phyloP scores from a whole-genome alignment of 92 coral and sea anemone genomes.

The Hydrozoanthus gracilis region DNA sequence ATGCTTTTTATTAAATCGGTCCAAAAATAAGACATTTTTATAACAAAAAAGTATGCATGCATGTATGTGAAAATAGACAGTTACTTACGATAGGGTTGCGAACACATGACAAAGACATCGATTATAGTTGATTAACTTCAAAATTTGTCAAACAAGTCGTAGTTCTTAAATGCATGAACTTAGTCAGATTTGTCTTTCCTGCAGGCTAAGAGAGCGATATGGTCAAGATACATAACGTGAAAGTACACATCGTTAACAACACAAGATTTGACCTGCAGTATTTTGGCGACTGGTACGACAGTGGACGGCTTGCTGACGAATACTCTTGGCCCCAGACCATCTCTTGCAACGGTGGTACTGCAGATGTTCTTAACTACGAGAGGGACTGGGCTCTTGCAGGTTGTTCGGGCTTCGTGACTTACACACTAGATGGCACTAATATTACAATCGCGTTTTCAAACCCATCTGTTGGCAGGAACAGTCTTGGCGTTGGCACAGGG shows the following conservation, averaged over 20 bases:
- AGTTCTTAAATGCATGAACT: background rate
- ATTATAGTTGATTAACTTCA: too few relatives aligned
- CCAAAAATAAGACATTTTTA: too few relatives aligned
- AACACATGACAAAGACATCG: too few relatives aligned
- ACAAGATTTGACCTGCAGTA: conserved; percentile 46
- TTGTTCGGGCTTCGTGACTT: conserved; percentile 70
- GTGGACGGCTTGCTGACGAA: conserved; percentile 61
- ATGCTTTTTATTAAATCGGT: too few relatives aligned
- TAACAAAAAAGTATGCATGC: too few relatives aligned
- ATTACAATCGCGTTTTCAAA: conserved; percentile 71
- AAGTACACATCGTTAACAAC: conserved; percentile 44
- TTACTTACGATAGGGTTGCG: too few relatives aligned
- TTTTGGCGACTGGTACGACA: conserved; percentile 60
- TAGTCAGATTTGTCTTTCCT: background rate
- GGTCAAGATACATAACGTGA: conserved; percentile 59
- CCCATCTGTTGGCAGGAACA: conserved; percentile 55
- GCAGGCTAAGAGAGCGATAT: conserved; percentile 18
- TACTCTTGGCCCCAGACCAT: conserved; percentile 57
- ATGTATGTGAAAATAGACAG: too few relatives aligned
- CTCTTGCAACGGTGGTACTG: conserved; percentile 16
- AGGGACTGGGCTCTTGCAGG: conserved; percentile 60
- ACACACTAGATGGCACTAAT: conserved; percentile 51
- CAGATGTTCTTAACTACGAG: conserved; percentile 62
- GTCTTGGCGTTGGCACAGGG: conserved; percentile 63
- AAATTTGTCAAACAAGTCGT: background rate